Base-by-base conservation (phyloP, 1,140 invertebrate genomes). In the Latrodectus geometricus region DNA sequence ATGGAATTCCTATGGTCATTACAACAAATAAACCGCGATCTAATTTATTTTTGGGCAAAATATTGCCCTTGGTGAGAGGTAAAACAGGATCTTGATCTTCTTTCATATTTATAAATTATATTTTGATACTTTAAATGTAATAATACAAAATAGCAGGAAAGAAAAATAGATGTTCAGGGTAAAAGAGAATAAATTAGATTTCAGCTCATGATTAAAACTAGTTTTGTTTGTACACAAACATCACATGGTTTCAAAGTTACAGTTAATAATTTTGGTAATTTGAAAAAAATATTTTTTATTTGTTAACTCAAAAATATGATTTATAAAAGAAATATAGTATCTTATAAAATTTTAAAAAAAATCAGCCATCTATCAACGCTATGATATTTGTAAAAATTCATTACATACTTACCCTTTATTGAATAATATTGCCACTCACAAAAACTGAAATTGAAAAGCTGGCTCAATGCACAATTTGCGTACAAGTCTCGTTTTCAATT, bases 21-120 rank as follows among this genome's bases (percentile, higher is more conserved):
- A 89, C 75, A 54, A 88, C 21, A 87, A 89, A 89, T 0, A 88
- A 52, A 77, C 88, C 83, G 48, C 78, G 20, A 68, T 87, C 70
- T 79, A 54, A 88, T 54, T 23, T 75, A 70, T 84, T 86, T 84
- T 73, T 88, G 21, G 68, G 83, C 50, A 81, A 73, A 48, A 88
- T 75, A 21, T 79, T 49, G 15, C 66, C 87, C 14, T 87, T 81
- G 69, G 20, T 68, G 21, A 87, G 68, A 83, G 80, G 82, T 14
- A 88, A 68, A 21, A 48, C 14, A 70, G 49, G 20, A 70, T 86
- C 83, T 48, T 66, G 8, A 7, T 76, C 52, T 12, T 54, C 35
- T 23, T 73, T 48, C 23, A 69, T 23, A 20, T 11, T 69, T 69
- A 20, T 8, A 69, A 61, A 61, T 4, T 61, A 4, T 61, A 61